These are phyloP conservation scores for Drosophila cognata DNA, from an alignment of 2,888 invertebrate species.

Conservation along the genomic window DNA sequence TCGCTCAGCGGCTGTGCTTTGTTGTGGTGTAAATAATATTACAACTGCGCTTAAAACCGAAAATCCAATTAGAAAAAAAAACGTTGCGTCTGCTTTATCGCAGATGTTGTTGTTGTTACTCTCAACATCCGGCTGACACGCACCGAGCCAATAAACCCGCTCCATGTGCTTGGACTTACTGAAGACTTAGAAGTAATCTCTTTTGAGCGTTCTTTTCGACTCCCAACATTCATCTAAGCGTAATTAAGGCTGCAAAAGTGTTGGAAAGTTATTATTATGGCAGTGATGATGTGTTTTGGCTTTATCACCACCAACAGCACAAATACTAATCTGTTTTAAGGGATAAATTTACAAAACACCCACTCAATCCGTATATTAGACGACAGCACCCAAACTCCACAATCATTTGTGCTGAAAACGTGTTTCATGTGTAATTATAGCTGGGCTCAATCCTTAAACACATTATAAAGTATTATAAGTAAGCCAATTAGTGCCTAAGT, in stretches of 20 bases:
- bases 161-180: slow-evolving; percentile 7
- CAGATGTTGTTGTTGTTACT: slow-evolving; percentile 45
- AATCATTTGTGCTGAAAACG: background rate
- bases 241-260: background rate
- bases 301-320: background rate
- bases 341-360: background rate
- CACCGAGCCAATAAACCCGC: slow-evolving; percentile 9
- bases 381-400: background rate
- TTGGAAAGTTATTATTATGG: background rate
- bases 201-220: background rate
- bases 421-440: background rate
- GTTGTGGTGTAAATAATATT: slow-evolving; percentile 75
- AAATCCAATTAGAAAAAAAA: slow-evolving; percentile 77
- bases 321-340: background rate
- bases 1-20: slow-evolving; percentile 39
- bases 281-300: background rate
- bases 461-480: background rate
- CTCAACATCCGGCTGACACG: slow-evolving; percentile 41
- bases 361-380: background rate
- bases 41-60: slow-evolving; percentile 77
- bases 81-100: slow-evolving; percentile 57
- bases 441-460: background rate
- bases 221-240: slow-evolving; percentile 2
- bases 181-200: slow-evolving; percentile 5
- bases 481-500: slow-evolving; percentile 35